These are phyloP conservation scores for Aleiodes testaceus DNA, from an alignment of 2,888 invertebrate genomes.

Conservation along the genomic window DNA sequence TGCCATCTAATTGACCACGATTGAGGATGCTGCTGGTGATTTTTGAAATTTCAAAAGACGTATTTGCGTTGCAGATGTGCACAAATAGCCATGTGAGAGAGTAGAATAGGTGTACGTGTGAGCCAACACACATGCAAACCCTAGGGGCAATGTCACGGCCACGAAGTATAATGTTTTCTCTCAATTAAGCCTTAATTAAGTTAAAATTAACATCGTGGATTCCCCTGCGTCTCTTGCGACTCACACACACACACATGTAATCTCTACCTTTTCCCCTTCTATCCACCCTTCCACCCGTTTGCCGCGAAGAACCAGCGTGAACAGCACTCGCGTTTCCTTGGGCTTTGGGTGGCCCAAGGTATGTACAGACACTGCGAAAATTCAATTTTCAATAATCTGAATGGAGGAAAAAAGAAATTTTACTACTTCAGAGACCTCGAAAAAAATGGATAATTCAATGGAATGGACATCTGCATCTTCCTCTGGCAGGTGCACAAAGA, in stretches of 20 bases:
- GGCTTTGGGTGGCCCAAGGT: conserved; percentile 71
- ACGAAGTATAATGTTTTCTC: conserved; percentile 72
- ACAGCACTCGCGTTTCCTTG: conserved; percentile 51
- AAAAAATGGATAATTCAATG: too few species aligned
- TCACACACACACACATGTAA: conserved; percentile 34
- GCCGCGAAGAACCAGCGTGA: conserved; percentile 33
- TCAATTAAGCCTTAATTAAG: conserved; percentile 74
- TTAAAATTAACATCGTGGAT: conserved; percentile 73
- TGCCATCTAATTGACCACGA: conserved; percentile 71
- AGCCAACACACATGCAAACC: conserved; percentile 31
- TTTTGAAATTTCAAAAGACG: conserved; percentile 73
- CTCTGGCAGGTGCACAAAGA: background rate
- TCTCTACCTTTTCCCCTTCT: conserved; percentile 36
- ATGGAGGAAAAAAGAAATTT: too few species aligned
- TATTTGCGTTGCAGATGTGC: conserved; percentile 72
- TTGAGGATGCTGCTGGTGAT: conserved; percentile 56
- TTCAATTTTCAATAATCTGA: conserved; percentile 30
- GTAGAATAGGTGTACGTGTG: too few species aligned
- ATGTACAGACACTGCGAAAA: conserved; percentile 62
- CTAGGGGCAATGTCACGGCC: conserved; percentile 67
- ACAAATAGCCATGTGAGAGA: conserved; percentile 13
- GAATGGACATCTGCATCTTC: conserved; percentile 9
- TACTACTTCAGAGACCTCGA: too few species aligned
- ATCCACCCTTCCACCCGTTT: conserved; percentile 32
- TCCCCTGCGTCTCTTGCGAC: conserved; percentile 58